A percentile compares a stretch with the other conserved stretches of the same genome.
phyloP scores from a whole-genome alignment of 2,797 vertebrate genomes.

The Balearica regulorum region DNA sequence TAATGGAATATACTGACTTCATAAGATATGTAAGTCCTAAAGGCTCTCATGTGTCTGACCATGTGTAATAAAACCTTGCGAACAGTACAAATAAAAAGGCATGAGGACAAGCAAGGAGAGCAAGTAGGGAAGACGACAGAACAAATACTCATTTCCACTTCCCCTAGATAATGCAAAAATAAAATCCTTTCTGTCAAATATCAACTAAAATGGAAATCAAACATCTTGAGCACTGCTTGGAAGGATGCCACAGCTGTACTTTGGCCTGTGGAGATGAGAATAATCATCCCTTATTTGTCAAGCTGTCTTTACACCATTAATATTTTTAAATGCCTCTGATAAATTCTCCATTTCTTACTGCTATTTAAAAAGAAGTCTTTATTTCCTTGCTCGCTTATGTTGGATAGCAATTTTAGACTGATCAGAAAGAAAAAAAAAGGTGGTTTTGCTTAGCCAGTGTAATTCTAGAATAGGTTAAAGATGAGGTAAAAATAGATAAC shows the following conservation, averaged over 20 bases:
- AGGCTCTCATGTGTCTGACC: background rate
- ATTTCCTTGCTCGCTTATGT: background rate
- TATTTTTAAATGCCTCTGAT: constrained; percentile 22
- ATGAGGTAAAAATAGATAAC: constrained; percentile 13
- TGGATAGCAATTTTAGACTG: background rate
- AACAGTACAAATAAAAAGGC: background rate
- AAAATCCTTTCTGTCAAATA: constrained; percentile 29
- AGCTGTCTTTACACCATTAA: constrained; percentile 19
- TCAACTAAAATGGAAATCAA: constrained; percentile 28
- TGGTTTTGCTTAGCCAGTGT: background rate
- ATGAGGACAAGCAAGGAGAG: background rate
- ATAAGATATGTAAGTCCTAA: background rate
- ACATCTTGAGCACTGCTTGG: constrained; percentile 13
- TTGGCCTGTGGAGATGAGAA: background rate
- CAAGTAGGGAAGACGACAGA: background rate
- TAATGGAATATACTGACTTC: background rate
- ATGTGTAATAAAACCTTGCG: background rate
- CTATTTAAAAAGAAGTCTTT: background rate
- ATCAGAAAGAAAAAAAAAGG: background rate
- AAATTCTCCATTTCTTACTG: background rate
- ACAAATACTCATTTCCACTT: background rate
- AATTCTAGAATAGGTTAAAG: constrained; percentile 14
- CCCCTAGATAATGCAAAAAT: constrained; percentile 9
- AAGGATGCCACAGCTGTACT: constrained; percentile 35
- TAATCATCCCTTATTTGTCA: background rate